These are phyloP conservation scores for Cephalophus harveyi DNA, from an alignment of 2,113 vertebrate species.

Conservation along the genomic window DNA sequence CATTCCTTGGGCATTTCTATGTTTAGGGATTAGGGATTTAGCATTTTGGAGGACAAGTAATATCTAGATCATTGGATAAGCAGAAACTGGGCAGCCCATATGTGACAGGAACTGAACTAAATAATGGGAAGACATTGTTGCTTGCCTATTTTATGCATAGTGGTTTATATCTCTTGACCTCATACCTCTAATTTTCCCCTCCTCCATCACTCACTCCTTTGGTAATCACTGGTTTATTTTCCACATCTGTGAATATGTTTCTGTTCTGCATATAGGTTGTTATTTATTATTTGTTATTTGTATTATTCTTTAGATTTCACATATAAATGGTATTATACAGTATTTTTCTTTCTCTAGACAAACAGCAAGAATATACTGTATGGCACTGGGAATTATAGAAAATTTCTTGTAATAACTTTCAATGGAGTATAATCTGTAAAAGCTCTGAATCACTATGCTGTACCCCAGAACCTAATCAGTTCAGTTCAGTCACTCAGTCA, in stretches of 20 bases:
- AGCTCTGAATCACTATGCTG: neutral
- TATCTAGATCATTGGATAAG: neutral
- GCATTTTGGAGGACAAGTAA: neutral
- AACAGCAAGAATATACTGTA: neutral
- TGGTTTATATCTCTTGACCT: neutral
- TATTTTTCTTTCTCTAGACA: neutral
- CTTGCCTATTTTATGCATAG: neutral
- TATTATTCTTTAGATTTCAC: neutral
- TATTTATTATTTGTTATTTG: neutral
- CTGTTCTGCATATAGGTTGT: neutral
- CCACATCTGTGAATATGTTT: neutral
- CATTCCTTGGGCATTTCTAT: neutral
- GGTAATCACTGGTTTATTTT: neutral
- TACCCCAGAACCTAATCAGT: neutral
- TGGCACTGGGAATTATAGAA: neutral
- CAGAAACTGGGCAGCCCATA: neutral
- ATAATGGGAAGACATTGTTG: neutral
- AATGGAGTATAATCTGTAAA: neutral
- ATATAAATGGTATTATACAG: neutral
- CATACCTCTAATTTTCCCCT: neutral
- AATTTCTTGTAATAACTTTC: neutral
- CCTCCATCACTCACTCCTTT: neutral
- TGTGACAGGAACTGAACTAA: neutral
- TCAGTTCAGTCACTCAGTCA: neutral
- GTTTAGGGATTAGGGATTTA: neutral